phyloP scores from a whole-genome alignment of 2,888 invertebrate species.

The Tanytarsus gracilentus region DNA sequence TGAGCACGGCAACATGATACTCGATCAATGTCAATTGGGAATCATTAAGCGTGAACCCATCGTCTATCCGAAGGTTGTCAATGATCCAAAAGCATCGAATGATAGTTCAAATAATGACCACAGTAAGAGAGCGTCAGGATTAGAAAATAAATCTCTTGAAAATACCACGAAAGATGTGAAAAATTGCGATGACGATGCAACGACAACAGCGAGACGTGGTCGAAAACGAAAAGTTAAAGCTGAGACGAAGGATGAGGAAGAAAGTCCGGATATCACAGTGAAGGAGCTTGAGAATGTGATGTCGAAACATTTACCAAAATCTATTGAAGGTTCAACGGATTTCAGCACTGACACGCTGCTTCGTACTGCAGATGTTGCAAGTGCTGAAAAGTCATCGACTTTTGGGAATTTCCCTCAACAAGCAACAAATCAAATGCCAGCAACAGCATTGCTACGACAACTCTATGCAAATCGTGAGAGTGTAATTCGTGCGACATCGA shows the following conservation, averaged over 20 bases:
- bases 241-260: slow-evolving; percentile 44
- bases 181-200: slow-evolving; percentile 26
- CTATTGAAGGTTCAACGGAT: slow-evolving; percentile 54
- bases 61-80: slow-evolving; percentile 34
- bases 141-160: slow-evolving; percentile 13
- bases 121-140: background rate
- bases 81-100: slow-evolving; percentile 33
- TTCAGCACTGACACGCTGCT: slow-evolving; percentile 78
- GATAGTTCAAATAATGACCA: background rate
- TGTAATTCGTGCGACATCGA: slow-evolving; percentile 80
- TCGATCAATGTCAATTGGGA: slow-evolving; percentile 90
- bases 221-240: slow-evolving; percentile 53
- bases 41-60: slow-evolving; percentile 41
- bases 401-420: slow-evolving; percentile 45
- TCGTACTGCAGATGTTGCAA: slow-evolving; percentile 56
- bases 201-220: slow-evolving; percentile 41
- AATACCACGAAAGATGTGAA: background rate
- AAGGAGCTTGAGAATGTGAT: slow-evolving; percentile 92
- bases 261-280: slow-evolving; percentile 47
- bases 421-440: slow-evolving; percentile 59
- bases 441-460: slow-evolving; percentile 80
- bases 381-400: slow-evolving; percentile 44
- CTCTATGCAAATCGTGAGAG: slow-evolving; percentile 90
- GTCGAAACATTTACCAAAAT: slow-evolving; percentile 78
- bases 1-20: slow-evolving; percentile 81